phyloP scores from a whole-genome alignment of 2,113 vertebrate genomes.

The Cercocebus atys region DNA sequence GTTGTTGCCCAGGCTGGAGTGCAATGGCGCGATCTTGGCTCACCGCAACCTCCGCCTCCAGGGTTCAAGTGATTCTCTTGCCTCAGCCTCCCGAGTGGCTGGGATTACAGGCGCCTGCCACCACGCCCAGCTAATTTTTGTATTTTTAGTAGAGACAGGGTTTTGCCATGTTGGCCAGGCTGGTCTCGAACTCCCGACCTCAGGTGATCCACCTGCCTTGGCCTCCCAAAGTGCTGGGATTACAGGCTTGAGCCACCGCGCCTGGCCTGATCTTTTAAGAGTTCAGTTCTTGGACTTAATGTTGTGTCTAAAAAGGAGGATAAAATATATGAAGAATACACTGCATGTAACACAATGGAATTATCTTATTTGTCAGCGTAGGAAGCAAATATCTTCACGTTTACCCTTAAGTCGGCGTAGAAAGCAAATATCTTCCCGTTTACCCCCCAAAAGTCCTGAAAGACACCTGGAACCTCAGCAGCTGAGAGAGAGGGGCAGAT shows the following conservation, averaged over 20 bases:
- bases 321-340: neutral
- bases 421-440: neutral
- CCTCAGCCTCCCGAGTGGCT: too few species aligned
- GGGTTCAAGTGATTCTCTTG: too few species aligned
- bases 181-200: too few species aligned
- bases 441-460: neutral
- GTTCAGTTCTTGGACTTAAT: neutral
- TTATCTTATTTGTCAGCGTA: neutral
- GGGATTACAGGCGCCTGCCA: too few species aligned
- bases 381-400: neutral
- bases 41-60: too few species aligned
- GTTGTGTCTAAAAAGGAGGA: neutral
- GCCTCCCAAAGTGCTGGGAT: too few species aligned
- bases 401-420: neutral
- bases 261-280: neutral
- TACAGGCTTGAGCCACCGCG: accelerated
- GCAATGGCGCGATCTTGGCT: too few species aligned
- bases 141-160: too few species aligned
- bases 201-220: too few species aligned
- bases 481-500: neutral
- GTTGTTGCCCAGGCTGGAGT: too few species aligned
- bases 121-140: too few species aligned
- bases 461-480: neutral
- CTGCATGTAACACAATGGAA: neutral
- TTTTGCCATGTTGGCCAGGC: too few species aligned